phyloP scores from a whole-genome alignment of 2,113 vertebrate genomes.

The Myiagra hebetior region DNA sequence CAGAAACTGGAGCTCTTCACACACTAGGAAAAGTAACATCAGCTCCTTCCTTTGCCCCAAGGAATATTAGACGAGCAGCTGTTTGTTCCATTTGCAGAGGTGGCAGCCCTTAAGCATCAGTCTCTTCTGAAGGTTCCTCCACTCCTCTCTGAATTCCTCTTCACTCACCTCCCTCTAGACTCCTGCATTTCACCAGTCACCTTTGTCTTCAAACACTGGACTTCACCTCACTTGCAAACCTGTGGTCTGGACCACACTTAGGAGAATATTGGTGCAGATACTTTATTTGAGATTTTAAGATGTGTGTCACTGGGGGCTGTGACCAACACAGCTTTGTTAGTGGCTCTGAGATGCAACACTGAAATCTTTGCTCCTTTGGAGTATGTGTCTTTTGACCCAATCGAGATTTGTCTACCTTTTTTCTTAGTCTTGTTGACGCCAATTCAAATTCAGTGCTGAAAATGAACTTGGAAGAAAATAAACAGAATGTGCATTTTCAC shows the following conservation, averaged over 20 bases:
- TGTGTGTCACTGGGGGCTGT: accelerated
- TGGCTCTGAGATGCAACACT: not conserved
- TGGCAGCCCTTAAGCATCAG: not conserved
- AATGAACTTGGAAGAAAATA: not conserved
- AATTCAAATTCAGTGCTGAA: not conserved
- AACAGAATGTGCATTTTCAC: not conserved
- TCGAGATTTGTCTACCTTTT: not conserved
- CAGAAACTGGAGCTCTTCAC: not conserved
- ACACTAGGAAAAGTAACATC: not conserved
- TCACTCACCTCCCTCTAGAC: not conserved
- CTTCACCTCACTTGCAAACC: not conserved
- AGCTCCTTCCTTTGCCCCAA: not conserved
- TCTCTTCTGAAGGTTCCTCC: not conserved
- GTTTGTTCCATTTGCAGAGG: not conserved
- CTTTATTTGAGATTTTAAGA: not conserved
- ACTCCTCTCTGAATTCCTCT: not conserved
- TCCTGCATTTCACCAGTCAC: not conserved
- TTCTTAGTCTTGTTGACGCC: not conserved
- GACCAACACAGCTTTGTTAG: not conserved
- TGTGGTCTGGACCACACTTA: not conserved
- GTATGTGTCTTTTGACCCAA: not conserved
- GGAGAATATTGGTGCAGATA: not conserved
- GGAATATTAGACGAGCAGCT: not conserved
- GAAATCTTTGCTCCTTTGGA: not conserved
- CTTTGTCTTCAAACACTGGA: not conserved